Evolutionary conservation across 1,140 invertebrate species (phyloP).

Genomic region (Palaemon carinicauda): DNA sequence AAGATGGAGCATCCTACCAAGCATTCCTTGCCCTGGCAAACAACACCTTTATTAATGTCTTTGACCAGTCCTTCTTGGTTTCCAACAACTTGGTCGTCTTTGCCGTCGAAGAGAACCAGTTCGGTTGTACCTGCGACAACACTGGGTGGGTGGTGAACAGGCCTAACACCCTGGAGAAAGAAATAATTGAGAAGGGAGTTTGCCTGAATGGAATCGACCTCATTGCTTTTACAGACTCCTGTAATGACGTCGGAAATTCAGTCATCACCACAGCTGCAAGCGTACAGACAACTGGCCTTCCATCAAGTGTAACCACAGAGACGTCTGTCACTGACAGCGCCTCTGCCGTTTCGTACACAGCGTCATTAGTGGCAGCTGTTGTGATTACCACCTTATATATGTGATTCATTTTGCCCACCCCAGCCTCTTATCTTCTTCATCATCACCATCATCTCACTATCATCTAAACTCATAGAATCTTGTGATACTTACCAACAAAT

Average conservation of each 20-base stretch:
- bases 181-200: neutral
- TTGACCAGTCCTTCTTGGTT: constrained; percentile 29
- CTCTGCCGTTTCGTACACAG: neutral
- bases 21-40: constrained; percentile 41
- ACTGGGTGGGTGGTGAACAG: constrained; percentile 17
- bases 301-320: neutral
- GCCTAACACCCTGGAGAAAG: neutral
- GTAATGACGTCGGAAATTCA: neutral
- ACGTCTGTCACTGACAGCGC: neutral
- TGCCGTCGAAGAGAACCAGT: constrained; percentile 38
- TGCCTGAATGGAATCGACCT: constrained; percentile 18
- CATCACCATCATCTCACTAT: too few species aligned
- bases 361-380: neutral
- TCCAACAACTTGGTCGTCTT: constrained; percentile 16
- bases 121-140: constrained; percentile 18
- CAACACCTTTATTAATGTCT: constrained; percentile 32
- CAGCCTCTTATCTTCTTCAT: too few species aligned
- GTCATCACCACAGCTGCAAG: neutral
- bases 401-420: too few species aligned
- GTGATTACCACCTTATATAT: neutral
- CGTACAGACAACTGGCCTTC: neutral
- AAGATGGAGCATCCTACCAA: constrained; percentile 1
- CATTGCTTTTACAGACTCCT: neutral
- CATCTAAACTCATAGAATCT: too few species aligned
- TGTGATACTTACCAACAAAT: too few species aligned